Conservation (phyloP, 92 coral and sea anemone genomes). For the Anthopleura xanthogrammica region DNA sequence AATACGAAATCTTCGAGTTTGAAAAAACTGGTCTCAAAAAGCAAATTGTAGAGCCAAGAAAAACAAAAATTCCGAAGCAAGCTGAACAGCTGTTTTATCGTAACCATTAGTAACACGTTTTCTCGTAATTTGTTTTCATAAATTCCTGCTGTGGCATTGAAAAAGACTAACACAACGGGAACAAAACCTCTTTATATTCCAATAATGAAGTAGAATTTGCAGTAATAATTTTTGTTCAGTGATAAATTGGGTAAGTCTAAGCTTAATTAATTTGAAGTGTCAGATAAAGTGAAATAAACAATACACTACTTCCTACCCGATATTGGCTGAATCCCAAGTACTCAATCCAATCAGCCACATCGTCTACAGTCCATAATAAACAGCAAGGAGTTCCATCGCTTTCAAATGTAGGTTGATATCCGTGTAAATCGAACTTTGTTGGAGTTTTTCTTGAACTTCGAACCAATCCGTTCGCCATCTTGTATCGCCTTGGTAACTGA, state of each 20-base stretch:
- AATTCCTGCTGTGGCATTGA: not conserved
- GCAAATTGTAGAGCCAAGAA: not conserved
- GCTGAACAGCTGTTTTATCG: too few relatives aligned
- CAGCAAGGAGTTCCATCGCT: constrained; percentile 86
- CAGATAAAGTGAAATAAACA: too few relatives aligned
- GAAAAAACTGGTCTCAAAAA: not conserved
- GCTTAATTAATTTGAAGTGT: not conserved
- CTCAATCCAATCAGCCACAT: constrained; percentile 98
- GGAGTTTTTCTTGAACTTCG: constrained; percentile 83
- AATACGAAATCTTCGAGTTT: not conserved
- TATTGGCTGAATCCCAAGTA: constrained; percentile 85
- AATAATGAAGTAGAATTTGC: not conserved
- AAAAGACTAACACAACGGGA: not conserved
- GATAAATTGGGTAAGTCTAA: not conserved
- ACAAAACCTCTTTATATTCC: not conserved
- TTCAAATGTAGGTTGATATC: constrained; percentile 83
- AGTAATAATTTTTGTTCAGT: not conserved
- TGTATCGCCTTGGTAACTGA: constrained; percentile 71
- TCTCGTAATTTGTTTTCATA: not conserved
- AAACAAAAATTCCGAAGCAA: too few relatives aligned
- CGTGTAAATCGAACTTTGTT: constrained; percentile 72
- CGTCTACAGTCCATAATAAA: constrained; percentile 78
- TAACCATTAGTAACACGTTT: too few relatives aligned
- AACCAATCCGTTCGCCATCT: constrained; percentile 79
- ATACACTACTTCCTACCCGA: constrained; percentile 54